Percentiles rank a stretch among this genome's conserved stretches.
Conservation (phyloP, 1,140 invertebrate genomes). For the Drosophila tani region DNA sequence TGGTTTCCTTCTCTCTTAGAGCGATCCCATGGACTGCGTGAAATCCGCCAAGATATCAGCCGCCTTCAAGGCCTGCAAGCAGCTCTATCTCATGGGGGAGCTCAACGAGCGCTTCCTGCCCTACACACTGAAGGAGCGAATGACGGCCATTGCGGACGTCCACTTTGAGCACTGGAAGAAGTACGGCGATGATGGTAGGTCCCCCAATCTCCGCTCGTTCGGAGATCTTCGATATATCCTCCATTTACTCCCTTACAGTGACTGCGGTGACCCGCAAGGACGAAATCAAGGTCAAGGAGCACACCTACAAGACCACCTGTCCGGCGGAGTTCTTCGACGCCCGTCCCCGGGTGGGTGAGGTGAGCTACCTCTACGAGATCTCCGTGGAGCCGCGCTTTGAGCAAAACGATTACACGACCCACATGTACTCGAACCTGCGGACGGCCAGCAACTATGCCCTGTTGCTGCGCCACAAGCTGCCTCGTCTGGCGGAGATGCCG, state of each 20-base stretch:
- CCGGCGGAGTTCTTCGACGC: slow-evolving; percentile 64
- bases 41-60: slow-evolving; percentile 92
- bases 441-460: slow-evolving; percentile 86
- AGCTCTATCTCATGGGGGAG: slow-evolving; percentile 90
- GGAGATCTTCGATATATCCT: not conserved
- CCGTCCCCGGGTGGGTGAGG: slow-evolving; percentile 57
- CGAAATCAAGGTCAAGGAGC: no score
- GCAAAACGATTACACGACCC: slow-evolving; percentile 39
- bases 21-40: slow-evolving; percentile 86
- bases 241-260: slow-evolving; percentile 24
- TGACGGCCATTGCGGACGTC: slow-evolving; percentile 63
- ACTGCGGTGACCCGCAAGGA: slow-evolving; percentile 8
- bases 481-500: slow-evolving; percentile 90
- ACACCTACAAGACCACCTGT: slow-evolving; percentile 38
- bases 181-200: slow-evolving; percentile 85
- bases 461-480: slow-evolving; percentile 87
- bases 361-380: slow-evolving; percentile 71
- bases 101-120: slow-evolving; percentile 92
- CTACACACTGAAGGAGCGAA: slow-evolving; percentile 87
- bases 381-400: slow-evolving; percentile 54
- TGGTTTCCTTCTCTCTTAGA: slow-evolving; percentile 85
- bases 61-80: slow-evolving; percentile 91
- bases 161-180: slow-evolving; percentile 85
- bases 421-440: slow-evolving; percentile 81
- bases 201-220: not conserved